Base-by-base conservation (phyloP, 2,888 invertebrate genomes). In the Sicus ferrugineus region DNA sequence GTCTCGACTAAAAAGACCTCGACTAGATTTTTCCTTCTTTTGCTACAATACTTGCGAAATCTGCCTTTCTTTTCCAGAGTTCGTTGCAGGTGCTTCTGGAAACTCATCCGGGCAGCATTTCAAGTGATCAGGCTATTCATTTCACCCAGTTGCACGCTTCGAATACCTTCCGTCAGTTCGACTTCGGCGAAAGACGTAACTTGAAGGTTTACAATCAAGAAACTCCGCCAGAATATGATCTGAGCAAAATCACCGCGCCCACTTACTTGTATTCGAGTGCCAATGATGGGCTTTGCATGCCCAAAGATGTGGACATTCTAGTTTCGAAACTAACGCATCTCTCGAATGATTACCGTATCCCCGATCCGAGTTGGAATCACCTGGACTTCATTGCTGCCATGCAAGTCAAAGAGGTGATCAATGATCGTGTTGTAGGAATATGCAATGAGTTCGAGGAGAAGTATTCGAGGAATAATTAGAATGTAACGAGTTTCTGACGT, bases 91-190 rank as follows among this genome's bases (percentile, higher is more conserved):
- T 74, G 26, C 28, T 83, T 50, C 70, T 80, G 46, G 79, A 81
- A 61, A 81, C 82, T 0, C 82, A 83, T 74, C 82, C 84, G 0
- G 80, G 67, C n/a, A 83, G 82, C 5, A 73, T 76, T 0, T 82
- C 83, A 3, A 78, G 79, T 62, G 81, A 83, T 62, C 84, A 83
- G 69, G 76, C 77, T 11, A 79, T 83, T 66, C 84, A 83, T 67
- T 83, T 73, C 34, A 54, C 80, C 2, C 83, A 83, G 69, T 70
- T 79, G 28, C 73, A 67, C 26, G 62, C 31, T 1, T 80, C 81
- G 3, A 73, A 77, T 5, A 56, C 75, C 19, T 82, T 83, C 74
- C 80, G 81, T 26, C 81, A 81, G 54, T 81, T 78, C 69, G 83
- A 83, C 50, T 82, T 77, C 75, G 82, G 82, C 21, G 67, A 59